Evolutionary conservation across 1,140 invertebrate species (phyloP).

Genomic region (Cephus cinctus): DNA sequence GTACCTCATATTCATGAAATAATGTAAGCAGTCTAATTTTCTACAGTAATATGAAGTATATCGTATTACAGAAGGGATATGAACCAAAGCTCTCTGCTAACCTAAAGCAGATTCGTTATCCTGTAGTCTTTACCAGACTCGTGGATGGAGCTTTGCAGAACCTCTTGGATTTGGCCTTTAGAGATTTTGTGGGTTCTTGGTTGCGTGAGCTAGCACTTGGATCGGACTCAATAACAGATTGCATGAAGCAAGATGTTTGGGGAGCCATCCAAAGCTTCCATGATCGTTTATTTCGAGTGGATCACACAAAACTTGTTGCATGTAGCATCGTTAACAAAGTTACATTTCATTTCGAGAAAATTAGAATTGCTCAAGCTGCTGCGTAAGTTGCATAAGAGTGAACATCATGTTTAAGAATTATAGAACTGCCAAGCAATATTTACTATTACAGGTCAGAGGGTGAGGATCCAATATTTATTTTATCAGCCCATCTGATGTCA

Average conservation of each 20-base stretch:
- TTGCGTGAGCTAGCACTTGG: slow-evolving; percentile 67
- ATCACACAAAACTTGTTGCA: slow-evolving; percentile 80
- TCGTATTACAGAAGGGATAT: slow-evolving; percentile 41
- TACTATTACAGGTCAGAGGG: slow-evolving; percentile 56
- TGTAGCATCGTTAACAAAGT: slow-evolving; percentile 78
- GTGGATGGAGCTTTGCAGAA: slow-evolving; percentile 82
- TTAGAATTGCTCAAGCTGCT: slow-evolving; percentile 71
- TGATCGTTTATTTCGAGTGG: slow-evolving; percentile 70
- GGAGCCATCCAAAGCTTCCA: slow-evolving; percentile 74
- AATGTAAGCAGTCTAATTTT: slow-evolving; percentile 2
- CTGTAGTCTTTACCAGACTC: slow-evolving; percentile 74
- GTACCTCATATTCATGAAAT: slow-evolving; percentile 31
- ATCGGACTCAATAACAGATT: slow-evolving; percentile 60
- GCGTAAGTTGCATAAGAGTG: slow-evolving; percentile 60
- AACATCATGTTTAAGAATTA: neutral
- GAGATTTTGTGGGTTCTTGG: slow-evolving; percentile 79
- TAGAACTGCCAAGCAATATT: slow-evolving; percentile 10
- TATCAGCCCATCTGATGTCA: slow-evolving; percentile 74
- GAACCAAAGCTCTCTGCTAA: slow-evolving; percentile 30
- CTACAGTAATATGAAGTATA: slow-evolving; percentile 27
- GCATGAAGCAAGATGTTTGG: slow-evolving; percentile 81
- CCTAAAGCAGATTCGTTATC: slow-evolving; percentile 55
- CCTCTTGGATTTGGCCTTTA: slow-evolving; percentile 74
- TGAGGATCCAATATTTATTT: slow-evolving; percentile 68
- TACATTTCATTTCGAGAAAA: slow-evolving; percentile 83